Evolutionary conservation across 2,888 invertebrate species (phyloP), one percentile per base, ranked within the genome.

Genomic region (Tiliacea citrago): DNA sequence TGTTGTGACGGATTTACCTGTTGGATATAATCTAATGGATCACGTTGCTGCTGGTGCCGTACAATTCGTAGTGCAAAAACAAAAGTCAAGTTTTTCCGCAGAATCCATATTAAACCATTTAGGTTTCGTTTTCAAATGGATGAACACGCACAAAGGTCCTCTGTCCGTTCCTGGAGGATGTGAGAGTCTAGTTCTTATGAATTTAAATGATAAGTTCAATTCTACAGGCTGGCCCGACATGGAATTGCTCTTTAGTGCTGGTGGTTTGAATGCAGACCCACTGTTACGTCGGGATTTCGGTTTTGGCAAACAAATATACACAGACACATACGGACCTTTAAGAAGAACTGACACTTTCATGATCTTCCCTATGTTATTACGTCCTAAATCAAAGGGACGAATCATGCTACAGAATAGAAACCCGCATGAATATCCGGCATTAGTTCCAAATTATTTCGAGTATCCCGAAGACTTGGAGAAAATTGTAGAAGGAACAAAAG

Each of bases 401-500:
- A 92, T 98, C 0, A 96, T 95, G 91, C 95, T 99, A 21, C 97
- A 96, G 88, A 98, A 97, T 13, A 97, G 95, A 75, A 97, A 98
- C 91, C 98, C 98, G 0, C 97, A 97, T 83, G 96, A 97, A 0
- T 97, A 97, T 87, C 98, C 99, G 0, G 93, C 97, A 29, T 96
- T 98, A 70, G 97, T 98, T 84, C 98, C 98, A 0, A 98, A 98
- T 91, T 99, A 99, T 92, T 97, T 99, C 89, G 96, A 97, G 45
- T 85, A 95, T 89, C 83, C 94, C 9, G 96, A 96, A 85, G 98
- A 98, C 88, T 92, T 97, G 77, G 94, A 97, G 75, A 97, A 97
- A 61, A 95, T 98, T 57, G 96, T 98, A 0, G 97, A 97, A 89
- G 98, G 97, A 0, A 97, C 98, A 9, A 97, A 97, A 88, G 93